Base-by-base conservation (phyloP, 2,888 invertebrate genomes). In the Drosophila helvetica region DNA sequence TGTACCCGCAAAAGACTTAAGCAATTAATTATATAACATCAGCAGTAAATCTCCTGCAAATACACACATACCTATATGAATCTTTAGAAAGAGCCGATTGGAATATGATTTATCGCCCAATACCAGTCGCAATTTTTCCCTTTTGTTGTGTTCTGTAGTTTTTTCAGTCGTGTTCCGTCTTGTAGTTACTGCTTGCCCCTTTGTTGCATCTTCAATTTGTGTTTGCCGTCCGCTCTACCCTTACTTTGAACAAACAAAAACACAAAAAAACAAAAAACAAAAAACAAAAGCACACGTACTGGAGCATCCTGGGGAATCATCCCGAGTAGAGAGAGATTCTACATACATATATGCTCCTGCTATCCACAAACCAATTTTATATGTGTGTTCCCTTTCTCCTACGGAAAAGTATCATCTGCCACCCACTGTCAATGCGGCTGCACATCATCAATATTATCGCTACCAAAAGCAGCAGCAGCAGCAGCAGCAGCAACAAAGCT, bases 401-500 rank as follows among this genome's bases (percentile, higher is more conserved):
- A 43, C 56, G 62, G 59, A 58, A 72, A 67, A 90, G 90, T 90
- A 56, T 70, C 70, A 89, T 86, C 78, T 87, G 74, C 88, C 89
- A 67, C 80, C 81, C 78, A 79, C 75, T 69, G 75, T 72, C 68
- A 72, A 58, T 70, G 76, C 78, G 58, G 67, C 78, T 65, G 79
- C 88, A 74, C 88, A 89, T 82, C 89, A 90, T 85, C 89, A 88
- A 75, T 88, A 87, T 81, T 80, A 88, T 76, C 89, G 89, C 74
- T 88, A 88, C 75, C 86, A 78, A 77, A 83, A 82, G 30, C 76
- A 78, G 45, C 80, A 74, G 15, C 75, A 67, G 8, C 78, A 75
- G 17, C 61, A 68, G 46, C 74, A 74, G 51, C 69, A 75, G 19
- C 71, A 61, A 42, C 75, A 75, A 27, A 60, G 55, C 43, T 74